These are phyloP conservation scores for Atherinosoma microstoma DNA, from an alignment of 2,797 vertebrate genomes.

Conservation along the genomic window DNA sequence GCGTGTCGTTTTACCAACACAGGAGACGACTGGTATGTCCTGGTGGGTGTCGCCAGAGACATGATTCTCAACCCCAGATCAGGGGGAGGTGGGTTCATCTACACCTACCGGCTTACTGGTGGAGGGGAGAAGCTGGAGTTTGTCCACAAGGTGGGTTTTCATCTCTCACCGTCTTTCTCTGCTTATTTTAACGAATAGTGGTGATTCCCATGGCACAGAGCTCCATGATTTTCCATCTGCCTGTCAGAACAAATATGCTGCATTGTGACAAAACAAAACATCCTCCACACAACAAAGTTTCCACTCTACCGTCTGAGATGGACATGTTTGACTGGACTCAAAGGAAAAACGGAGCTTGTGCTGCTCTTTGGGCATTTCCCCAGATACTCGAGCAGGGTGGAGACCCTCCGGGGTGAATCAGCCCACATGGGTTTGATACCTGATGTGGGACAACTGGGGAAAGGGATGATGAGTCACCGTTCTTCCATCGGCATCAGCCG, in stretches of 20 bases:
- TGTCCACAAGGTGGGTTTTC: constrained; percentile 91
- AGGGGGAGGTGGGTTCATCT: constrained; percentile 93
- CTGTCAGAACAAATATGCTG: constrained; percentile 1
- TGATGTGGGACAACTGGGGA: constrained; percentile 56
- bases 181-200: not conserved
- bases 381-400: constrained; percentile 43
- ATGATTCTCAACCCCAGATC: constrained; percentile 96
- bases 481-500: constrained; percentile 19
- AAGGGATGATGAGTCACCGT: constrained; percentile 43
- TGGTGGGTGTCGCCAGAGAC: constrained; percentile 97
- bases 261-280: not conserved
- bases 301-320: not conserved
- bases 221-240: not conserved
- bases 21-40: constrained; percentile 95
- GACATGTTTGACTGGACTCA: not conserved
- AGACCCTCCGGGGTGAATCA: constrained; percentile 35
- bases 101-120: constrained; percentile 92
- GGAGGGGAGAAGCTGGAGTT: constrained; percentile 96
- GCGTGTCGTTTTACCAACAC: constrained; percentile 93
- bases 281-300: not conserved
- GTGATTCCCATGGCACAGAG: not conserved
- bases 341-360: not conserved
- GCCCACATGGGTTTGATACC: constrained; percentile 49
- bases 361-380: constrained; percentile 39
- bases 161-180: not conserved